Base-by-base conservation (phyloP, 2,797 vertebrate species). In the Acestrorhynchus altus region DNA sequence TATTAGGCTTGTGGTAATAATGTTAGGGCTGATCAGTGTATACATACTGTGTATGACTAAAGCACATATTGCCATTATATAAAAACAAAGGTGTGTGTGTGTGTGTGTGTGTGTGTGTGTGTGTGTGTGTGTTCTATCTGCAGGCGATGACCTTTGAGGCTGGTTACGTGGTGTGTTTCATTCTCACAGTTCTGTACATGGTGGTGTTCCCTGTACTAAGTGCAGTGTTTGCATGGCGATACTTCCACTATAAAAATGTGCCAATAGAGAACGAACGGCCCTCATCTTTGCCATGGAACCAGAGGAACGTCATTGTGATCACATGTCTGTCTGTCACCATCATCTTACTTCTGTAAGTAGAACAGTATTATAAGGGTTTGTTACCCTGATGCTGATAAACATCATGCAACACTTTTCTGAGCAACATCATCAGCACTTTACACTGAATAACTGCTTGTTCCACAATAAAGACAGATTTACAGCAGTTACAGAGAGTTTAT, bases 91-190 rank as follows among this genome's bases (percentile, higher is more conserved):
- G n/a, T n/a, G n/a, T n/a, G n/a, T n/a, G n/a, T n/a, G n/a, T n/a
- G n/a, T n/a, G n/a, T n/a, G n/a, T n/a, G n/a, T n/a, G n/a, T n/a
- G n/a, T n/a, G n/a, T n/a, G n/a, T n/a, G n/a, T n/a, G n/a, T n/a
- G n/a, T n/a, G 2, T 16, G 13, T 28, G 54, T 57, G 12, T 28
- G 8, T 24, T 70, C 26, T 72, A 4, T 59, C 28, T 57, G 13
- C 70, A 96, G 94, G 90, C 95, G 82, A 78, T 93, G 63, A 89
- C 73, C 13, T 95, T 95, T 0, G 89, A 93, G 83, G 89, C 89
- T 0, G 94, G 94, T 75, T 96, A 95, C 0, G 47, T 94, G 0
- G 75, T 91, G 39, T 95, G 94, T 0, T 87, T 93, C 0, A 82
- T 86, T 0, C 91, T 94, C 12, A 89, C 92, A 0, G 73, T 89